Evolutionary conservation across 2,888 invertebrate genomes (phyloP), one percentile per base, ranked within the genome.

Genomic region (Cosmopolites sordidus): DNA sequence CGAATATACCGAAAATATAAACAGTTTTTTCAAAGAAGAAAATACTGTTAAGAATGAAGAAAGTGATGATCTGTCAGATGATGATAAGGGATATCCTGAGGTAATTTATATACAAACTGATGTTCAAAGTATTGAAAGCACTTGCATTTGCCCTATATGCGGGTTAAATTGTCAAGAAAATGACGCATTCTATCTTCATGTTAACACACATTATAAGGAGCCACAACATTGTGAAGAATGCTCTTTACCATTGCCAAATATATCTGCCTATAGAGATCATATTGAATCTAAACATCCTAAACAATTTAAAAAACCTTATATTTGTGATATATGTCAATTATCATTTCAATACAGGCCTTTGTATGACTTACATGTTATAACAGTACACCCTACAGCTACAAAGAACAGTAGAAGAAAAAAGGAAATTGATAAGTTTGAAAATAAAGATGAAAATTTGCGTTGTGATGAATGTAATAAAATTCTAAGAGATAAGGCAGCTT

Each of bases 261-360:
- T 59, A 27, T 11, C 51, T 9, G 33, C 43, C 8, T 58, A 59
- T 54, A 16, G 45, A 40, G 39, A 42, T 9, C 58, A 59, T 33
- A 37, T 59, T 22, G 44, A 51, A 3, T 14, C 1, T 3, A 29
- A 54, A 15, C 58, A 58, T 49, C 48, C 58, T 1, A 45, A 56
- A 5, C 5, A 42, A 30, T 42, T 40, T 17, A 39, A 43, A 3
- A 51, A 40, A 17, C 50, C 56, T 15, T 60, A 59, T 58, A 51
- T 30, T 11, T 65, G 65, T 52, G 59, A 57, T 16, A 54, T 53
- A 38, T 65, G 65, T 44, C 17, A 49, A 14, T 40, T 57, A 17
- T 53, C 58, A 4, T 65, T 65, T 45, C 51, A 54, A 16, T 63
- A 62, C 42, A 62, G 60, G 38, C 58, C 62, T 16, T 51, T 65